Base-by-base conservation (phyloP, 1,140 invertebrate genomes). In the Polypedilum pembai region DNA sequence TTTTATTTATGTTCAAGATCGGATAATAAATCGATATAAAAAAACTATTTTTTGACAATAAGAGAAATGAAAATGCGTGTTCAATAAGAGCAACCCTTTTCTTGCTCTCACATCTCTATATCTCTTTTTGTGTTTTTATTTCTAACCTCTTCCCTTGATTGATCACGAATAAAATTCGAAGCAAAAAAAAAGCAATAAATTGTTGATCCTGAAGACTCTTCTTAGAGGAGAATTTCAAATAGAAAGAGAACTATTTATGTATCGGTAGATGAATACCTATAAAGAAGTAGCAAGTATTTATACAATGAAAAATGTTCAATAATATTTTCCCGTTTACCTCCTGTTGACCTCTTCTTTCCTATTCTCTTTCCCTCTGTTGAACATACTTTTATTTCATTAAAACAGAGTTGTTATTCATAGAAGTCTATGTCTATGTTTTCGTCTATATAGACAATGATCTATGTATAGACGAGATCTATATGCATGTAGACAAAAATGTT, bases 21-120 rank as follows among this genome's bases (percentile, higher is more conserved):
- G 45, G 45, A 56, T 56, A n/a, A 56, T 56, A 56, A 56, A 56
- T 56, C 45, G 45, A 56, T 56, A 56, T 56, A 56, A n/a, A n/a
- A 56, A n/a, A 56, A n/a, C n/a, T 56, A n/a, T 56, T 15, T 33
- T 56, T 56, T 56, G 45, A 56, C 45, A 56, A 56, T 56, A 56
- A 56, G n/a, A 33, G 15, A 56, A 56, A 56, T 56, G 45, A 56
- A 33, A 56, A 56, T 56, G 45, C 45, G 45, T 56, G 45, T 56
- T 56, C 45, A 56, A 4, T n/a, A 45, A 15, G n/a, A 56, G n/a
- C 4, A 56, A 56, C 45, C 45, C 45, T 56, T 56, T 56, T n/a
- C 41, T 15, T n/a, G 45, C 45, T 45, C 15, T 45, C 12, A n/a
- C 12, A 15, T 4, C 45, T 15, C 7, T 15, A 56, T 15, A 56